phyloP scores from a whole-genome alignment of 2,113 vertebrate species.

The Upupa epops region DNA sequence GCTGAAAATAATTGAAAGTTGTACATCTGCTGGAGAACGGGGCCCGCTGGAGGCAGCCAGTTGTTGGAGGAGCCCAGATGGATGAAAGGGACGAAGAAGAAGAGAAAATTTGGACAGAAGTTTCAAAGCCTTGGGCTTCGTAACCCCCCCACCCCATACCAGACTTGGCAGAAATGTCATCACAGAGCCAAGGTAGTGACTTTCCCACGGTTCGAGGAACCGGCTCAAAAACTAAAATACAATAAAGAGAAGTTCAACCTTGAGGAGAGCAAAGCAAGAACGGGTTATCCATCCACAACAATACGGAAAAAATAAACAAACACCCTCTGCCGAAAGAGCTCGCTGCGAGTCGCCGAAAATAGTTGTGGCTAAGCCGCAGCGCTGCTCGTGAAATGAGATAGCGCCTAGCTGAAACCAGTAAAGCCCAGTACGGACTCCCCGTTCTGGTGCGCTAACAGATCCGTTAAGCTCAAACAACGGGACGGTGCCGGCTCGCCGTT shows the following conservation, averaged over 20 bases:
- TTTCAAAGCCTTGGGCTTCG: constrained; percentile 31
- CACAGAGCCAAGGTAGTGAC: constrained; percentile 68
- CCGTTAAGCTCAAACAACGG: neutral
- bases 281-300: neutral
- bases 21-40: constrained; percentile 54
- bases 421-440: neutral
- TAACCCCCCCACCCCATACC: constrained; percentile 41
- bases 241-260: constrained; percentile 39
- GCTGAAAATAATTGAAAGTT: constrained; percentile 70
- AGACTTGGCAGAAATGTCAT: constrained; percentile 55
- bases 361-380: neutral
- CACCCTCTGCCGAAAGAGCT: neutral
- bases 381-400: neutral
- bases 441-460: neutral
- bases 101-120: neutral
- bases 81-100: neutral
- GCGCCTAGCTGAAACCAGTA: neutral
- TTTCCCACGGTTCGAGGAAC: constrained; percentile 76
- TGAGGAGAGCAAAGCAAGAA: constrained; percentile 51
- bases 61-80: constrained; percentile 55
- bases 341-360: neutral
- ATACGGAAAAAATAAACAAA: neutral
- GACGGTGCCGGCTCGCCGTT: neutral
- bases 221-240: neutral
- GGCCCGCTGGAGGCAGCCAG: constrained; percentile 26